Conservation (phyloP, 2,797 vertebrate genomes). For the Rhinella marina region DNA sequence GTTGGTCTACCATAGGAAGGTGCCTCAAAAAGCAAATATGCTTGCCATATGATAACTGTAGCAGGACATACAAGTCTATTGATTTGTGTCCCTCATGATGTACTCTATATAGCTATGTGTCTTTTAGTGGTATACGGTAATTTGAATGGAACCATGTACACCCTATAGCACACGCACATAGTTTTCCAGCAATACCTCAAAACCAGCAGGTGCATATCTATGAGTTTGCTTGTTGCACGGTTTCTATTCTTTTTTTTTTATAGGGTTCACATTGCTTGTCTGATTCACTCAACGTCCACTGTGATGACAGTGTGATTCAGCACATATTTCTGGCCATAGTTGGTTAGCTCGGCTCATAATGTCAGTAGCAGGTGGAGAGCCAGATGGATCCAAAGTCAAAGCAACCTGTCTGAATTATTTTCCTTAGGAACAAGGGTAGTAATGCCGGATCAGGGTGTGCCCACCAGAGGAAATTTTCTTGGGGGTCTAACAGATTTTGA, state of each 20-base stretch:
- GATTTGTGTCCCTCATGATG: background rate
- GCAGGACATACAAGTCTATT: background rate
- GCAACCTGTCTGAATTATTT: background rate
- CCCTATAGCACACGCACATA: background rate
- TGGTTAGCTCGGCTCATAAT: background rate
- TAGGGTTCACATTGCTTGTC: background rate
- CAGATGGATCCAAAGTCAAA: background rate
- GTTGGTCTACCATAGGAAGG: background rate
- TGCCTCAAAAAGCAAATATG: too few species aligned
- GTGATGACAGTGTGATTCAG: background rate
- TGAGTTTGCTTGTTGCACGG: background rate
- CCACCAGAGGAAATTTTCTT: too few species aligned
- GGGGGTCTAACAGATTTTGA: too few species aligned
- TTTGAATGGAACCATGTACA: background rate
- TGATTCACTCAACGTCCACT: constrained; percentile 5
- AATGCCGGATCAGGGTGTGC: too few species aligned
- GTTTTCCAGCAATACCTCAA: background rate
- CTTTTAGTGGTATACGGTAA: background rate
- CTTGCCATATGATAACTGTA: background rate
- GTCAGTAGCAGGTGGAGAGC: constrained; percentile 4
- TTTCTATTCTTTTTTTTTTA: background rate
- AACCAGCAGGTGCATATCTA: background rate
- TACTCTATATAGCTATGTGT: background rate
- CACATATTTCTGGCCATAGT: constrained; percentile 2
- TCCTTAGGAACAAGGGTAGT: background rate